Conservation (phyloP, 2,113 vertebrate species). For the Uropsilus gracilis region DNA sequence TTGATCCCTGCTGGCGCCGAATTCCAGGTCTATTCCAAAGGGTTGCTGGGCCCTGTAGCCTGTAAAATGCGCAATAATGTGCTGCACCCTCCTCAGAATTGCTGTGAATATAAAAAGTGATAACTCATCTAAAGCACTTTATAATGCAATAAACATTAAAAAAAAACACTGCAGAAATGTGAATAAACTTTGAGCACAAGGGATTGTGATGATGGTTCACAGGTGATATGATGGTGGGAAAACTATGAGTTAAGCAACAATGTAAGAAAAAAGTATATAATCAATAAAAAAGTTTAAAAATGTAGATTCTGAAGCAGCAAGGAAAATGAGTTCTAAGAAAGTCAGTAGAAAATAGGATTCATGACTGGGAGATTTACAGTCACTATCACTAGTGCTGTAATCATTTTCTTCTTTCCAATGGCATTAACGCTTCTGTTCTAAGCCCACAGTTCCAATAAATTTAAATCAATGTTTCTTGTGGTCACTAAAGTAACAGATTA, state of each 20-base stretch:
- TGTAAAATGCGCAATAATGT: neutral
- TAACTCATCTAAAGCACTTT: neutral
- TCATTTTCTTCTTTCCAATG: neutral
- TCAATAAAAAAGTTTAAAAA: too few relatives aligned
- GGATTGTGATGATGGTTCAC: too few relatives aligned
- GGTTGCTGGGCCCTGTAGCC: neutral
- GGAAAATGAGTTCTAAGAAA: neutral
- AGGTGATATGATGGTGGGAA: too few relatives aligned
- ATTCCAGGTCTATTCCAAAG: neutral
- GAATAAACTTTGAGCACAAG: too few relatives aligned
- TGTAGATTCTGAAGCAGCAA: neutral
- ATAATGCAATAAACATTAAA: neutral
- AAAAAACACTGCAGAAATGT: neutral
- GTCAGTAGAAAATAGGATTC: neutral
- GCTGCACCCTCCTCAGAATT: neutral
- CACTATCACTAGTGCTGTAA: neutral
- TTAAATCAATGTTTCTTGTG: neutral
- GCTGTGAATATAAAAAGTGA: neutral
- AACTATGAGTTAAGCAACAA: too few relatives aligned
- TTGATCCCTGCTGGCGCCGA: neutral
- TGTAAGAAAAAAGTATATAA: too few relatives aligned
- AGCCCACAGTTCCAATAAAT: fast-evolving
- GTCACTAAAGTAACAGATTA: neutral
- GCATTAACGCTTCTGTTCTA: neutral
- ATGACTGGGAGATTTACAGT: neutral